These are phyloP conservation scores for Alloplasta piceator DNA, from an alignment of 2,888 invertebrate species.

Conservation along the genomic window DNA sequence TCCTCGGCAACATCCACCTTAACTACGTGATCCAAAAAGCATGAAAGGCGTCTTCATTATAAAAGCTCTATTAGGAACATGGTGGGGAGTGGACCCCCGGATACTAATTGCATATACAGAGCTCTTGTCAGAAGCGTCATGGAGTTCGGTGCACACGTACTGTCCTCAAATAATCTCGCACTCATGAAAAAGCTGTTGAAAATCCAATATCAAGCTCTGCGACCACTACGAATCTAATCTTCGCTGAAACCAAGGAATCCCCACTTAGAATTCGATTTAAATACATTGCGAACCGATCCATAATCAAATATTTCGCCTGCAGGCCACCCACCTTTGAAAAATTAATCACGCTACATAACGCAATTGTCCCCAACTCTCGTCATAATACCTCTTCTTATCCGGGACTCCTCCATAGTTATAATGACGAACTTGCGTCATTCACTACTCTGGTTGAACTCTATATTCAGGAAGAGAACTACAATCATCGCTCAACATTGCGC, in stretches of 20 bases:
- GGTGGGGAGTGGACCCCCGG: constrained; percentile 48
- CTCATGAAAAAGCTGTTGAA: neutral
- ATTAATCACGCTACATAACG: neutral
- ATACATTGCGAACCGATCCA: neutral
- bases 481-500: neutral
- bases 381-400: neutral
- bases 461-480: neutral
- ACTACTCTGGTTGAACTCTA: neutral
- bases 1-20: too few relatives aligned
- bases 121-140: constrained; percentile 36
- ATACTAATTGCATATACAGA: constrained; percentile 38
- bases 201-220: constrained; percentile 40
- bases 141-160: constrained; percentile 40
- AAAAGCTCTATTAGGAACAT: constrained; percentile 38
- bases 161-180: neutral
- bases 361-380: neutral
- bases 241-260: too few relatives aligned
- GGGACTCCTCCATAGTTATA: neutral
- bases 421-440: neutral
- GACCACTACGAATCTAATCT: constrained; percentile 4
- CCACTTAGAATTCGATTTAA: too few relatives aligned
- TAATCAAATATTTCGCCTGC: neutral
- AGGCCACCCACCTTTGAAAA: neutral
- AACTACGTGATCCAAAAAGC: too few relatives aligned
- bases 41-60: constrained; percentile 44